A percentile compares a stretch with the other conserved stretches of the same genome.
Conservation (phyloP, 2,797 vertebrate species). For the Cossypha polioptera region DNA sequence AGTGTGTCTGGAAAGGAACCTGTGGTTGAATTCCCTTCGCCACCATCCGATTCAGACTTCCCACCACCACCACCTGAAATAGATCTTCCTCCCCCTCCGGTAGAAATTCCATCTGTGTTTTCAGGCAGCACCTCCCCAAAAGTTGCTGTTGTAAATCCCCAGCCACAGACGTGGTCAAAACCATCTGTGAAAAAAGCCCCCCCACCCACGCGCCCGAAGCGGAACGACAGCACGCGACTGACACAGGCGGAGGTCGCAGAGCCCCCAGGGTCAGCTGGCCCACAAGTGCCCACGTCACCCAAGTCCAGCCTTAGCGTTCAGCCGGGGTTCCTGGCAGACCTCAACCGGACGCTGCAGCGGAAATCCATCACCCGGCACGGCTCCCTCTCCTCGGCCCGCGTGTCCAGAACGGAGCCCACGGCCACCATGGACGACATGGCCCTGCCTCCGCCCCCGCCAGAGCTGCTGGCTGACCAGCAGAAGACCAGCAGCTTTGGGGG, state of each 20-base stretch:
- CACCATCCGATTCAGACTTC: slow-evolving; percentile 88
- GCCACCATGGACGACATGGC: slow-evolving; percentile 96
- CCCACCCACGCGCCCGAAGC: slow-evolving; percentile 84
- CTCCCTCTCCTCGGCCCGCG: slow-evolving; percentile 85
- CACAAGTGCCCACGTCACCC: slow-evolving; percentile 88
- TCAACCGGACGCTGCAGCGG: slow-evolving; percentile 91
- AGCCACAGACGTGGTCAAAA: slow-evolving; percentile 89
- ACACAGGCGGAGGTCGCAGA: slow-evolving; percentile 74
- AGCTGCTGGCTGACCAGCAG: slow-evolving; percentile 87
- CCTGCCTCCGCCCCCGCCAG: slow-evolving; percentile 90
- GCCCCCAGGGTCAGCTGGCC: slow-evolving; percentile 70
- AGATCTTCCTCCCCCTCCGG: slow-evolving; percentile 86
- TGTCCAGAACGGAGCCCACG: slow-evolving; percentile 79
- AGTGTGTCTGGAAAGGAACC: slow-evolving; percentile 64
- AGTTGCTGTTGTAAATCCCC: slow-evolving; percentile 92
- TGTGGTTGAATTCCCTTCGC: slow-evolving; percentile 84
- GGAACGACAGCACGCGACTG: slow-evolving; percentile 86
- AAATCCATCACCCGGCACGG: slow-evolving; percentile 92
- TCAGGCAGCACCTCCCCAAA: slow-evolving; percentile 79
- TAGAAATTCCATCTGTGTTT: slow-evolving; percentile 82
- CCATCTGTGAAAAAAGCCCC: slow-evolving; percentile 88
- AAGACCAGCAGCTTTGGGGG: slow-evolving; percentile 83
- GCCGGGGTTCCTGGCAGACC: slow-evolving; percentile 93
- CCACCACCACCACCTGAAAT: slow-evolving; percentile 87
- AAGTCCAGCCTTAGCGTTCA: slow-evolving; percentile 89